Base-by-base conservation (phyloP, 2,113 vertebrate genomes). In the Cinclus mexicanus region DNA sequence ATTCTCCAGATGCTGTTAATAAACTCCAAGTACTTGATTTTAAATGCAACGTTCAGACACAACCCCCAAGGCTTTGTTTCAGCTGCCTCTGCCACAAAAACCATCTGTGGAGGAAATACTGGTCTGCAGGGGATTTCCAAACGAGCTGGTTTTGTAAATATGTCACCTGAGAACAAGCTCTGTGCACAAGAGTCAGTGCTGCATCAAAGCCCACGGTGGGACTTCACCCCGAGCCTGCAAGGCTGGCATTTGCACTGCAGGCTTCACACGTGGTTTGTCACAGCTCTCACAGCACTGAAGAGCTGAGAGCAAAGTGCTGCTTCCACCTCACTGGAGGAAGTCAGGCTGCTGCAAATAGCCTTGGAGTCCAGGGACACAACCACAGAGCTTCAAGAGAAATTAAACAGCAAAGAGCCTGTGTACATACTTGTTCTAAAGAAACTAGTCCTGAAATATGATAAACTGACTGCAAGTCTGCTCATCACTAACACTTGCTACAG, bases 191-290 rank as follows among this genome's bases (percentile, higher is more conserved):
- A 84, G 17, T 7, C 64, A 29, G 2, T 5, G 50, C 53, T 72
- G 59, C 71, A 52, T 5, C 3, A 0, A 44, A 17, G 8, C 61
- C 47, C 35, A 19, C 0, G 0, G 20, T 8, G 41, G 33, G 41
- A 56, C 8, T 60, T 53, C 18, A 61, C 33, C 9, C 5, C 4
- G 23, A 68, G 87, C 7, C 3, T 6, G 21, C 2, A 26, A 63
- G 29, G 28, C 0, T 28, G 35, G n/a, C 18, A 26, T 21, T 3
- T 50, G 88, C 37, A 4, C 44, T 14, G 10, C 49, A 77, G 57
- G 29, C 39, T 60, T 64, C 25, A 55, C 26, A 24, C 0, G 6
- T 55, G 50, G 44, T 26, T 83, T 60, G 35, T 41, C 61, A 4
- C 16, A 29, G 19, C 77, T 55, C 87, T 87, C 49, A 78, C 26